Evolutionary conservation across 2,113 vertebrate genomes (phyloP).

Genomic region (Arothron firmamentum): DNA sequence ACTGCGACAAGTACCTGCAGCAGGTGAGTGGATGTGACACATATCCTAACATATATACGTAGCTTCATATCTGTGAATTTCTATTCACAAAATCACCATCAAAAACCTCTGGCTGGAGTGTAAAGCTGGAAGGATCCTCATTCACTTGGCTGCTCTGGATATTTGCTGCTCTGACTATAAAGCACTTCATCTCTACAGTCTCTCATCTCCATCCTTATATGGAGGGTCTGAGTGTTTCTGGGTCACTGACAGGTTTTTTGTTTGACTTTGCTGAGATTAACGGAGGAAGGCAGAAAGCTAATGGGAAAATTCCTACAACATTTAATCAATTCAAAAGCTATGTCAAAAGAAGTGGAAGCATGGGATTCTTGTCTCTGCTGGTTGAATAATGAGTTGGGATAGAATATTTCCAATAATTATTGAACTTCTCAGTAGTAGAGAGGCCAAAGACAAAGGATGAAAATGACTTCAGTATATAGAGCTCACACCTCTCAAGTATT

Average conservation of each 20-base stretch:
- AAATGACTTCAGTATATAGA: too few relatives aligned
- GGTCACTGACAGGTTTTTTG: slow-evolving; percentile 20
- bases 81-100: too few relatives aligned
- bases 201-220: slow-evolving; percentile 44
- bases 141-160: background rate
- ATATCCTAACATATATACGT: background rate
- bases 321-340: background rate
- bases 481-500: too few relatives aligned
- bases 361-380: too few relatives aligned
- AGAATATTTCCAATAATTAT: too few relatives aligned
- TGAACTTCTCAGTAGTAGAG: too few relatives aligned
- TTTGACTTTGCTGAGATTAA: slow-evolving; percentile 32
- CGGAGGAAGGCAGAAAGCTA: slow-evolving; percentile 4
- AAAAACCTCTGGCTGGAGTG: background rate
- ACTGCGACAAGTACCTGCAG: slow-evolving; percentile 98
- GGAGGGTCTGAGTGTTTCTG: slow-evolving; percentile 22
- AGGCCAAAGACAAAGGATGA: too few relatives aligned
- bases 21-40: slow-evolving; percentile 76
- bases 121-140: background rate
- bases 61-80: background rate
- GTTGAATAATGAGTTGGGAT: too few relatives aligned
- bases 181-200: slow-evolving; percentile 2
- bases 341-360: too few relatives aligned
- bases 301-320: slow-evolving; percentile 2
- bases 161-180: slow-evolving; percentile 11